A percentile compares a stretch with the other conserved stretches of the same genome.
phyloP scores from a whole-genome alignment of 2,888 invertebrate species.

The Hofmannophila pseudospretella region DNA sequence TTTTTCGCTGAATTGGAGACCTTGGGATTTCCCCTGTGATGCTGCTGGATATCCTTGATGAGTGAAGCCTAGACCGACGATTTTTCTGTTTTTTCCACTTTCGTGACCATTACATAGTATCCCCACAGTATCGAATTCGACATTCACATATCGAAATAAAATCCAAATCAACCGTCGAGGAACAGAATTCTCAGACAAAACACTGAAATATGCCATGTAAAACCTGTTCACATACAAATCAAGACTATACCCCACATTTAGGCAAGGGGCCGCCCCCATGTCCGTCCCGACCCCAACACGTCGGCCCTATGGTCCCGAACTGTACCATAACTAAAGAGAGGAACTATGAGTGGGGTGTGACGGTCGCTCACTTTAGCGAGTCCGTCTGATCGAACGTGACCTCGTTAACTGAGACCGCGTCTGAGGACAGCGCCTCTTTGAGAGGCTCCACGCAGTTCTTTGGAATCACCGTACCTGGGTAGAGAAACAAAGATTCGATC shows the following conservation, averaged over 20 bases:
- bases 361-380: constrained; percentile 42
- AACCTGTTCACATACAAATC: too few relatives aligned
- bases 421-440: constrained; percentile 86
- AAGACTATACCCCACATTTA: neutral
- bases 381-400: constrained; percentile 73
- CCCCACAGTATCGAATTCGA: too few relatives aligned
- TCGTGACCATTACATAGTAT: too few relatives aligned
- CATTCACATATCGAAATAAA: too few relatives aligned
- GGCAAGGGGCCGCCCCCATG: neutral
- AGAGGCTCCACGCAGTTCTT: constrained; percentile 90
- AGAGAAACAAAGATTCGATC: neutral
- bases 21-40: too few relatives aligned
- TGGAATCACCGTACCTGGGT: constrained; percentile 89
- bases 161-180: too few relatives aligned
- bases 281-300: neutral
- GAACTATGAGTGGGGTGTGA: constrained; percentile 6
- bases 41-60: too few relatives aligned
- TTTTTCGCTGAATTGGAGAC: too few relatives aligned
- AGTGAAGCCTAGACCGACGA: too few relatives aligned
- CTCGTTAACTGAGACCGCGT: constrained; percentile 89
- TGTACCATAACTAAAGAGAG: constrained; percentile 4
- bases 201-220: too few relatives aligned
- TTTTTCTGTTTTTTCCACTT: too few relatives aligned
- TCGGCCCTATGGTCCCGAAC: constrained; percentile 5
- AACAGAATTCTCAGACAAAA: too few relatives aligned